A percentile compares a stretch with the other conserved stretches of the same genome.
phyloP scores from a whole-genome alignment of 1,140 invertebrate genomes.

The Pteromalus puparum region DNA sequence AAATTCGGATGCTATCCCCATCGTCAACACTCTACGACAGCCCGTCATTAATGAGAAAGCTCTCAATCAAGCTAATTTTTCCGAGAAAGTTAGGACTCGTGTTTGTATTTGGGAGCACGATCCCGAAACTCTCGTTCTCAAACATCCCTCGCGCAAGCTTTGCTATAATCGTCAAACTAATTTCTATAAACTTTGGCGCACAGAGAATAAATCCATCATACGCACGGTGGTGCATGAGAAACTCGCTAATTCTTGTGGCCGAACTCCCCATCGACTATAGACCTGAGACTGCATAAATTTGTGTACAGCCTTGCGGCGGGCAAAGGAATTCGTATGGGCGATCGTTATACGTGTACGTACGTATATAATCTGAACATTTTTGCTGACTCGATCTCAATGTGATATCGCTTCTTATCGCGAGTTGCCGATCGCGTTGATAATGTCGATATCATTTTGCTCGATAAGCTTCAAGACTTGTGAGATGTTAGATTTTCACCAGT shows the following conservation, averaged over 20 bases:
- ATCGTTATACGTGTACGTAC: too few species aligned
- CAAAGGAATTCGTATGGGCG: background rate
- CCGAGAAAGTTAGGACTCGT: background rate
- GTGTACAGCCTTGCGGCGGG: background rate
- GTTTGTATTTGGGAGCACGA: constrained; percentile 29
- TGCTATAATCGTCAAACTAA: constrained; percentile 35
- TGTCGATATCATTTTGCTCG: too few species aligned
- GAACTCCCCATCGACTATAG: background rate
- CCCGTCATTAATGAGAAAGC: too few species aligned
- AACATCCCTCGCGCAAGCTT: background rate
- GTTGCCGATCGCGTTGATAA: too few species aligned
- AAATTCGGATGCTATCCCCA: too few species aligned
- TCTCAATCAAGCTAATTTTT: too few species aligned
- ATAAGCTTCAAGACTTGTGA: too few species aligned
- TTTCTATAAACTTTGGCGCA: constrained; percentile 20
- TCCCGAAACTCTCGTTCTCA: constrained; percentile 29
- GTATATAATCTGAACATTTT: too few species aligned
- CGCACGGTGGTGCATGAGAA: constrained; percentile 20
- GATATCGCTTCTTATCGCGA: too few species aligned
- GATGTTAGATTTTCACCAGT: too few species aligned
- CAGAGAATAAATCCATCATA: constrained; percentile 12
- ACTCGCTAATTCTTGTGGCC: background rate
- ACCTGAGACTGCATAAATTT: background rate
- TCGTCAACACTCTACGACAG: too few species aligned
- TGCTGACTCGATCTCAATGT: too few species aligned